phyloP scores from a whole-genome alignment of 2,797 vertebrate species.

The Malurus leucopterus region DNA sequence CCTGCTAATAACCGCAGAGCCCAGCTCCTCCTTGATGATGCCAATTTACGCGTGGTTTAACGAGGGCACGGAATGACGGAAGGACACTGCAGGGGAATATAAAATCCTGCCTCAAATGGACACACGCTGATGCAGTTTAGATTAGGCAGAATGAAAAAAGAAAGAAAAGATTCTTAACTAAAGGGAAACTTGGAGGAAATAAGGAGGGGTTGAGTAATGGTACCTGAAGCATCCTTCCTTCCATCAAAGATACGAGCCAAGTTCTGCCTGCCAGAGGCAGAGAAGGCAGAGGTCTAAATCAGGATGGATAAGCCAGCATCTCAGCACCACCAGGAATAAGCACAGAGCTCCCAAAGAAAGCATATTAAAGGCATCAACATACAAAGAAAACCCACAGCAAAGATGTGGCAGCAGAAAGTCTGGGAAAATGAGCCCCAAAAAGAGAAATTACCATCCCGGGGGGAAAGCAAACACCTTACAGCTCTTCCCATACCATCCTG shows the following conservation, averaged over 20 bases:
- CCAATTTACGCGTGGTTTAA: neutral
- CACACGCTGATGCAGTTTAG: neutral
- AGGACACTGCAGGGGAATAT: neutral
- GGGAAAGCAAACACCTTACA: neutral
- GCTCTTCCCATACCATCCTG: neutral
- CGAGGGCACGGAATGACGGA: neutral
- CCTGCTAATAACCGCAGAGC: neutral
- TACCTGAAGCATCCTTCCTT: neutral
- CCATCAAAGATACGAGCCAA: neutral
- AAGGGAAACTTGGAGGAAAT: neutral
- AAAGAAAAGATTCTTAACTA: neutral
- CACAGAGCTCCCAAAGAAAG: neutral
- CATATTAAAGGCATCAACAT: neutral
- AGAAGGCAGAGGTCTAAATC: neutral
- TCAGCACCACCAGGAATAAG: neutral
- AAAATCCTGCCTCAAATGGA: neutral
- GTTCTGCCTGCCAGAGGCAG: neutral
- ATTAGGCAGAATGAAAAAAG: neutral
- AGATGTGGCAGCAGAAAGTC: neutral
- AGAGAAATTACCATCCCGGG: neutral
- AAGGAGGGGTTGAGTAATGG: neutral
- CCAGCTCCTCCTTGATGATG: neutral
- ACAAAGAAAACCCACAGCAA: neutral
- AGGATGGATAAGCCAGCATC: neutral
- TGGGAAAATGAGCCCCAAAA: neutral